Evolutionary conservation across 2,113 vertebrate genomes (phyloP).

Genomic region (Elaphurus davidianus): DNA sequence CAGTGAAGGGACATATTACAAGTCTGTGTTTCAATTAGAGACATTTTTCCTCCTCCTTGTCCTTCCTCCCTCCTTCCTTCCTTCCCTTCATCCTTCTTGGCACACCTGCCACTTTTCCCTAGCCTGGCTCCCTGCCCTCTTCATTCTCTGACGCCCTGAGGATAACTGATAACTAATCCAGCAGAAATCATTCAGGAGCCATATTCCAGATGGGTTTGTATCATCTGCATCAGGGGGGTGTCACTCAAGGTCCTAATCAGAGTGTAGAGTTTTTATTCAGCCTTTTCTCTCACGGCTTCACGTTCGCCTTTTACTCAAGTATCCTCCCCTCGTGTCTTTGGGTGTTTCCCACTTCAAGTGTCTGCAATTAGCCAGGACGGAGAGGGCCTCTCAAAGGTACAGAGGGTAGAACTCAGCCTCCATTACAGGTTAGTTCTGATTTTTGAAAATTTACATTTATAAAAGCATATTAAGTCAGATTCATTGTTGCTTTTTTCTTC

Average conservation of each 20-base stretch:
- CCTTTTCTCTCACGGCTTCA: background rate
- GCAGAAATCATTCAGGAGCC: rapidly evolving
- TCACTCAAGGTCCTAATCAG: background rate
- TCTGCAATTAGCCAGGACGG: background rate
- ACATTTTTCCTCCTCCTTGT: background rate
- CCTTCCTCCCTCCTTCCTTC: rapidly evolving
- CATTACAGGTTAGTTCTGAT: background rate
- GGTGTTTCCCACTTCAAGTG: background rate
- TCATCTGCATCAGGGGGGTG: background rate
- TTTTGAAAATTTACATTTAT: background rate
- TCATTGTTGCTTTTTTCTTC: background rate
- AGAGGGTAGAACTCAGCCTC: background rate
- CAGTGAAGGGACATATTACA: background rate
- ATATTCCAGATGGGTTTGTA: background rate
- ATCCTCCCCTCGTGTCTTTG: background rate
- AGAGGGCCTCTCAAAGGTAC: background rate
- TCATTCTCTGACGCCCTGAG: background rate
- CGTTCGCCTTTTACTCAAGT: background rate
- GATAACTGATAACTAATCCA: background rate
- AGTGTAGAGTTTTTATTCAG: background rate
- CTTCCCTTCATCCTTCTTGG: background rate
- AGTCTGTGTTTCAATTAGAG: background rate
- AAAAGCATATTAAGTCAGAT: background rate
- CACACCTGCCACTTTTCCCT: background rate
- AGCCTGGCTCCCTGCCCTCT: background rate